Percentiles rank a stretch among this genome's conserved stretches.
Conservation (phyloP, 2,888 invertebrate genomes). For the Pseudanteris insignis region DNA sequence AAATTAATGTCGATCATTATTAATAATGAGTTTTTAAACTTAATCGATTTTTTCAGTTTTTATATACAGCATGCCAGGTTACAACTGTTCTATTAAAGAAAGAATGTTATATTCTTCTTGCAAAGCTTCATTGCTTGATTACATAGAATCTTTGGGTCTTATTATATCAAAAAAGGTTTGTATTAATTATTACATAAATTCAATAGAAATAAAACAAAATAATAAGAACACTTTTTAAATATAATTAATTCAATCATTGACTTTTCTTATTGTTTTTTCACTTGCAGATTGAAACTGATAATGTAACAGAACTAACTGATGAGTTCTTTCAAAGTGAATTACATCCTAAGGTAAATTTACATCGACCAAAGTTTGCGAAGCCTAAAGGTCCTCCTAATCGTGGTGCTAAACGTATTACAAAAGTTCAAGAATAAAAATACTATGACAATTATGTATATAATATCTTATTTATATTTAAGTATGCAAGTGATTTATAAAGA, state of each 20-base stretch:
- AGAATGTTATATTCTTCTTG: slow-evolving; percentile 99
- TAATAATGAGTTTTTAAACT: not conserved
- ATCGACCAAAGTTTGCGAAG: slow-evolving; percentile 92
- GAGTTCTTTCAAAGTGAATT: slow-evolving; percentile 91
- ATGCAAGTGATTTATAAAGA: too few species aligned
- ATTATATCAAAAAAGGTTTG: slow-evolving; percentile 87
- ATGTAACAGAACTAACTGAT: slow-evolving; percentile 88
- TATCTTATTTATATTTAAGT: too few species aligned
- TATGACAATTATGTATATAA: too few species aligned
- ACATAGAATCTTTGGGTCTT: slow-evolving; percentile 81
- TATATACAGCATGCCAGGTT: slow-evolving; percentile 98
- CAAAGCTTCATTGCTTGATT: slow-evolving; percentile 89
- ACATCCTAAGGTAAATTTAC: slow-evolving; percentile 89
- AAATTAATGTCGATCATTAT: too few species aligned
- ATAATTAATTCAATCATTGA: too few species aligned
- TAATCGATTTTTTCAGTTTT: slow-evolving; percentile 88
- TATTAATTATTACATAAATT: slow-evolving; percentile 31
- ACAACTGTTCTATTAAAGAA: slow-evolving; percentile 94
- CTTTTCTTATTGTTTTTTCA: not conserved
- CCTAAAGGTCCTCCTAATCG: slow-evolving; percentile 95
- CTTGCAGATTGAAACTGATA: slow-evolving; percentile 68
- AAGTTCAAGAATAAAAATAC: slow-evolving; percentile 65
- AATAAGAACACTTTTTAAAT: too few species aligned
- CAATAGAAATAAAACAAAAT: not conserved
- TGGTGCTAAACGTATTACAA: slow-evolving; percentile 89